phyloP scores from a whole-genome alignment of 2,113 vertebrate species.

The Telmatochromis sp. region DNA sequence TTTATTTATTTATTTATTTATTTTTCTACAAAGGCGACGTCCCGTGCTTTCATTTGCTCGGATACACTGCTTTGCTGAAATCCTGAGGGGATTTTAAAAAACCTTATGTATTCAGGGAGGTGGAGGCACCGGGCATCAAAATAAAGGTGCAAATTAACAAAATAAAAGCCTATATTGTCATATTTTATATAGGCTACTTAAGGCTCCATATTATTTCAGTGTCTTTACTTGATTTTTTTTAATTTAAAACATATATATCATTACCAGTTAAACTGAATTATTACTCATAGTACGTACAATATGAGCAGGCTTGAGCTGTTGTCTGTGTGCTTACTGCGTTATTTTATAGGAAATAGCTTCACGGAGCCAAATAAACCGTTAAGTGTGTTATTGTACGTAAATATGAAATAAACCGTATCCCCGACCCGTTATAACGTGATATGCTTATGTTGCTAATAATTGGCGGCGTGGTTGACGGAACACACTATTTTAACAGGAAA shows the following conservation, averaged over 20 bases:
- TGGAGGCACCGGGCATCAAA: neutral
- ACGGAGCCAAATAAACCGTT: neutral
- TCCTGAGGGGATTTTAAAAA: conserved; percentile 38
- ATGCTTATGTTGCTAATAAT: neutral
- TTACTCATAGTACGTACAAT: neutral
- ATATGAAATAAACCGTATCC: neutral
- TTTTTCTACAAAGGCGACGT: neutral
- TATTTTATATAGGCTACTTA: neutral
- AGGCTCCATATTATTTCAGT: neutral
- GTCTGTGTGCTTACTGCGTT: neutral
- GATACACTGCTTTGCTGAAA: neutral
- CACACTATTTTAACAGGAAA: neutral
- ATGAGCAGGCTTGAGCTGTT: neutral
- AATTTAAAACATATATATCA: neutral
- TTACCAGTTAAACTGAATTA: neutral
- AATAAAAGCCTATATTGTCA: neutral
- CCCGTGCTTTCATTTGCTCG: neutral
- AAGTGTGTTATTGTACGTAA: neutral
- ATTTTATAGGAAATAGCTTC: neutral
- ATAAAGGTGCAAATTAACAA: neutral
- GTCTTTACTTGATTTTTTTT: rapidly evolving
- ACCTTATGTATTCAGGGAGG: neutral
- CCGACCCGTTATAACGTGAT: neutral
- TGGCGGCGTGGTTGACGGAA: neutral
- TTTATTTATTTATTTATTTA: rapidly evolving